Evolutionary conservation across 2,113 vertebrate genomes (phyloP), one percentile per base, ranked within the genome.

Genomic region (Podocnemis expansa): DNA sequence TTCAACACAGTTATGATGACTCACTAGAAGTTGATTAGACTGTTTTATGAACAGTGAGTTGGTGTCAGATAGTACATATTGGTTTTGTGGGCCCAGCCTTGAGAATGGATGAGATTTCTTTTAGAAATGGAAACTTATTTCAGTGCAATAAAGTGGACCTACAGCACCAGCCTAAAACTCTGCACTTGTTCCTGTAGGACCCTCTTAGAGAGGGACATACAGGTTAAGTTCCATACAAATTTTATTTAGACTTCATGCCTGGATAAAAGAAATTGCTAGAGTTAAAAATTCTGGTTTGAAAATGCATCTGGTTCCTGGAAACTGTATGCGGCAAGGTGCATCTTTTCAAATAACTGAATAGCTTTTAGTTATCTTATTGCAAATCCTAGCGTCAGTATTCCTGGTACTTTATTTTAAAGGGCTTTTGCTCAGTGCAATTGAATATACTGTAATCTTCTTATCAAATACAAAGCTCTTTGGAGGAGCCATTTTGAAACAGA

Each of bases 391-490:
- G 89, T 91, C 80, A 1, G 80, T 91, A 0, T 88, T 90, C 91
- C 78, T 80, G n/a, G 94, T 89, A 75, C 89, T 92, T 94, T 94
- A 94, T 97, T 97, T 96, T 96, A 96, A 94, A 97, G 93, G 91
- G 91, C 85, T 96, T 96, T 96, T 95, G 54, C 95, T 94, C 49
- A 80, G 76, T 94, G 90, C 95, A 96, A 8, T 88, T 97, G 90
- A 97, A 94, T 90, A 92, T 95, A 82, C 91, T 90, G 89, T 97
- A 97, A 96, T 97, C 96, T 97, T 93, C 96, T 97, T 96, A 97
- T 97, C 97, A 96, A 93, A 93, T 94, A 78, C 84, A 10, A 56
- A 96, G 93, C 94, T 96, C 96, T 97, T 96, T 97, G 96, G 93
- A 87, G 94, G 94, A 97, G 93, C 94, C 95, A 93, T 97, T 97